Base-by-base conservation (phyloP, 1,140 invertebrate genomes). In the Bombus waltoni region DNA sequence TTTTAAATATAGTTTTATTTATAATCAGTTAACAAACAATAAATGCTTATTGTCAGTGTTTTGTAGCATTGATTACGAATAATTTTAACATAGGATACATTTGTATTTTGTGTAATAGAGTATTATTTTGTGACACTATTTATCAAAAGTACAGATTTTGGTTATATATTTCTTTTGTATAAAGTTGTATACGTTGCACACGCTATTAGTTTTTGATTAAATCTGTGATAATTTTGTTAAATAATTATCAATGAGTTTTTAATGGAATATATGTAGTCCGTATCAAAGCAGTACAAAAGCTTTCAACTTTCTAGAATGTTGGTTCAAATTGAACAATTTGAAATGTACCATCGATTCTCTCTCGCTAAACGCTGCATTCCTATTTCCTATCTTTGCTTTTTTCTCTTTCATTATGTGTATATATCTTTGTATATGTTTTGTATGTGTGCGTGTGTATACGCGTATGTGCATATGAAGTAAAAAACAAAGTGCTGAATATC, bases 281-380 rank as follows among this genome's bases (percentile, higher is more conserved):
- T 40, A 68, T 18, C 9, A 71, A 53, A n/a, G 35, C 9, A 13
- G 38, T 62, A 79, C 22, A 73, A n/a, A 81, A 72, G 40, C 40
- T 81, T 73, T 57, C 10, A 76, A 15, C 22, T 62, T 47, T 38
- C 28, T n/a, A 44, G 15, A 53, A 42, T 44, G 35, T 66, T 83
- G 25, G 13, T 66, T 82, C 22, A 75, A 82, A 28, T 65, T 42
- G 47, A 59, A 59, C 32, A 62, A 74, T 57, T 68, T 25, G 38
- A 38, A 70, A 78, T 28, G 44, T 78, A 83, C 66, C 74, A 83
- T 83, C 74, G 38, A 83, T 42, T 83, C 81, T 83, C 65, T 83
- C 74, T 83, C 74, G 74, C 38, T 57, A 44, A 53, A 47, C 74
- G 38, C 62, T 78, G 81, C 81, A 83, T 83, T 83, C 81, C 81